Evolutionary conservation across 2,113 vertebrate genomes (phyloP), one percentile per base, ranked within the genome.

Genomic region (Ictalurus furcatus): DNA sequence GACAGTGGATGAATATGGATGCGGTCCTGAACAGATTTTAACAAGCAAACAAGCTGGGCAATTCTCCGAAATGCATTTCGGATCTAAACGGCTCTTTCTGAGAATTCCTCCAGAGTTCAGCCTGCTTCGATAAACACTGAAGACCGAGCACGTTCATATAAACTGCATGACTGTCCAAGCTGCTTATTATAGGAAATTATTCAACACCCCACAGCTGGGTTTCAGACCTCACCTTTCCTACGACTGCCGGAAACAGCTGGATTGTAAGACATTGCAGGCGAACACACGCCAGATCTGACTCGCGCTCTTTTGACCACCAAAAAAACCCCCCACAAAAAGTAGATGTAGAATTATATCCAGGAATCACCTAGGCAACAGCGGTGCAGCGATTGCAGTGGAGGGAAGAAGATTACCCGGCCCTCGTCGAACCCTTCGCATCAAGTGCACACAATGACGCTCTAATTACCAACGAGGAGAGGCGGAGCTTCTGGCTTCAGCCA

Each of bases 351-450:
- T 48, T 48, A 65, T 7, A 65, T 37, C 79, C 59, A 25, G 37
- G 63, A 86, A 80, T 88, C 79, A 91, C 86, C 78, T 56, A 86
- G 88, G 90, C 88, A 91, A 91, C 88, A 79, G 85, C 21, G 71
- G 79, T 40, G 30, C 82, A 81, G 74, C 14, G 81, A 89, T 82
- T 80, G 48, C 52, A 25, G 40, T 6, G 25, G 8, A 40, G 16
- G 37, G 87, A 84, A 85, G 85, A 61, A 85, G 73, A 87, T 85
- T 85, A 37, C 34, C 6, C 74, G 14, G 74, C 12, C 16, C 81
- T 90, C 48, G 11, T 44, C 23, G 11, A 4, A 3, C 61, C 21
- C 37, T 8, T 52, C 58, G 78, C 40, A 12, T 85, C 73, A 85
- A 73, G 83, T 44, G 28, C 61, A 85, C 73, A 80, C 89, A 85